Percentiles rank a stretch among this genome's conserved stretches.
These are phyloP conservation scores for Amblyornis subalaris DNA, from an alignment of 2,113 vertebrate genomes.

Conservation along the genomic window DNA sequence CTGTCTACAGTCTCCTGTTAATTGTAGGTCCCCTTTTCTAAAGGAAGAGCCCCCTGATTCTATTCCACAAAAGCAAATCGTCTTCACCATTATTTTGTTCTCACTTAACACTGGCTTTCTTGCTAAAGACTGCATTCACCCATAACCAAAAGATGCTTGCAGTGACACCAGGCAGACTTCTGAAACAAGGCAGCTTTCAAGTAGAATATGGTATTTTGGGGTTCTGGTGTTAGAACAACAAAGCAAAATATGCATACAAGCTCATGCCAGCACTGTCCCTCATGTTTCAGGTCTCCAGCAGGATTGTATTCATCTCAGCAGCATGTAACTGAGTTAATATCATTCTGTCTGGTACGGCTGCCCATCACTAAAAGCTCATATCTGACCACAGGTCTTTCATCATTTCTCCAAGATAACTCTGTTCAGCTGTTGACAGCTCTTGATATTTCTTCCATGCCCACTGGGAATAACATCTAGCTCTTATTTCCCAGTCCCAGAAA, in stretches of 20 bases:
- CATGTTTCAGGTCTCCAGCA: background rate
- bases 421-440: slow-evolving; percentile 11
- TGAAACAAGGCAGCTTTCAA: background rate
- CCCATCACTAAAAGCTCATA: background rate
- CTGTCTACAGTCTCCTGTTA: background rate
- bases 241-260: background rate
- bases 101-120: background rate
- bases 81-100: background rate
- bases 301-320: background rate
- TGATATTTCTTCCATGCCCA: background rate
- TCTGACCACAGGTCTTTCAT: slow-evolving; percentile 13
- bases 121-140: background rate
- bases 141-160: background rate
- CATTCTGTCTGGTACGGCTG: background rate
- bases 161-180: background rate
- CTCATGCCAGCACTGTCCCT: background rate
- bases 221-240: background rate
- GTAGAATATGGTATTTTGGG: background rate
- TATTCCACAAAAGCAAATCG: background rate
- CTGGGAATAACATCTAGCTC: background rate
- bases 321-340: background rate
- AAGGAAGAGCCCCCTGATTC: background rate
- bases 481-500: background rate
- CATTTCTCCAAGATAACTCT: background rate
- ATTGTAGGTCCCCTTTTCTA: background rate